phyloP scores from a whole-genome alignment of 2,888 invertebrate species.

The Mechanitis mazaeus region DNA sequence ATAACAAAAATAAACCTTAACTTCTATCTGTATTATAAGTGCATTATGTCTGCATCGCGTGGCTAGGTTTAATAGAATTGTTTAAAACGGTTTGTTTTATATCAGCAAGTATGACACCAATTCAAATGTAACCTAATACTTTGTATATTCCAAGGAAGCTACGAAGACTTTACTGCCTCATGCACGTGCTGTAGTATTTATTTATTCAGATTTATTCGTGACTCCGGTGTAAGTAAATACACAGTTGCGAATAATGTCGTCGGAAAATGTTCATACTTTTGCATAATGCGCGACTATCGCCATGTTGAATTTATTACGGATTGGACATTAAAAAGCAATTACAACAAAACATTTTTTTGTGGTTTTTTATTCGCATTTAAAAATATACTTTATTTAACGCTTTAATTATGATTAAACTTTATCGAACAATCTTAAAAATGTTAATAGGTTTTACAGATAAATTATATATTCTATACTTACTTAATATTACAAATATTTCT shows the following conservation, averaged over 20 bases:
- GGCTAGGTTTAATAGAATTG: too few relatives aligned
- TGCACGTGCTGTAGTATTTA: constrained; percentile 62
- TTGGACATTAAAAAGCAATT: constrained; percentile 29
- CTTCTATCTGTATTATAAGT: too few relatives aligned
- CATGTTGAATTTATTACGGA: constrained; percentile 28
- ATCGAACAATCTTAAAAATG: too few relatives aligned
- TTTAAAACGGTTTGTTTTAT: constrained; percentile 6
- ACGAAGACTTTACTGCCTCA: constrained; percentile 55
- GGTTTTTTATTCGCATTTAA: constrained; percentile 15
- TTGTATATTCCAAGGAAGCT: constrained; percentile 44
- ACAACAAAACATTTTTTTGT: constrained; percentile 6
- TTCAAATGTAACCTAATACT: constrained; percentile 28
- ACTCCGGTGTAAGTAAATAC: constrained; percentile 38
- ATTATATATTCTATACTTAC: too few relatives aligned
- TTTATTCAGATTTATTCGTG: constrained; percentile 59
- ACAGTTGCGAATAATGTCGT: constrained; percentile 56
- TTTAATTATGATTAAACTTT: too few relatives aligned
- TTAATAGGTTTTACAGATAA: too few relatives aligned
- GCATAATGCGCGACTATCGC: constrained; percentile 29
- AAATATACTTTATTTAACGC: constrained; percentile 1
- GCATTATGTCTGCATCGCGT: too few relatives aligned
- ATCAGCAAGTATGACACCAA: constrained; percentile 8
- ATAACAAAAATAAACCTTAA: too few relatives aligned
- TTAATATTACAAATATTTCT: too few relatives aligned
- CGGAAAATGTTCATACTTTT: constrained; percentile 43